Evolutionary conservation across 2,888 invertebrate genomes (phyloP).

Genomic region (Pseudeuparius sepicola): DNA sequence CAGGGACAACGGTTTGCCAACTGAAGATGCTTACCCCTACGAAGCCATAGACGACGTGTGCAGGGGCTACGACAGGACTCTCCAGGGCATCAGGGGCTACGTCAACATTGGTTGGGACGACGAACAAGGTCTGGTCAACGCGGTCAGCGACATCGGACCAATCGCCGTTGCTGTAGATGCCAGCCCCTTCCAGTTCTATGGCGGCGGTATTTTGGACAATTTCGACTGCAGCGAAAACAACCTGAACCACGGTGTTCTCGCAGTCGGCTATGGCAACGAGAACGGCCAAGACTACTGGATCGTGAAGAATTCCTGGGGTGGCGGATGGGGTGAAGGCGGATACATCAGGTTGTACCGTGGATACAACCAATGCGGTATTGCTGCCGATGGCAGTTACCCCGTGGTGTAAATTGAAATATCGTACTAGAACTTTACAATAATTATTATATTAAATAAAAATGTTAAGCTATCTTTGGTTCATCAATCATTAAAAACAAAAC

Average conservation of each 20-base stretch:
- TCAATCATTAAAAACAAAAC: too few species aligned
- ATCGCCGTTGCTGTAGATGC: conserved; percentile 83
- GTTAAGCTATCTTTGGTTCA: too few species aligned
- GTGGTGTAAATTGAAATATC: conserved; percentile 63
- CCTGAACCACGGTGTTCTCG: conserved; percentile 73
- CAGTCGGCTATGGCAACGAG: conserved; percentile 63
- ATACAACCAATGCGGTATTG: conserved; percentile 64
- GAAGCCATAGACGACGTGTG: conserved; percentile 26
- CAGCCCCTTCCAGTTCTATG: conserved; percentile 70
- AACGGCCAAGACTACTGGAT: conserved; percentile 14
- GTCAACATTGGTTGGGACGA: conserved; percentile 58
- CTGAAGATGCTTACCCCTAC: conserved; percentile 46
- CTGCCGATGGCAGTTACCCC: conserved; percentile 69
- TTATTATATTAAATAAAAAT: too few species aligned
- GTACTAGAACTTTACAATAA: too few species aligned
- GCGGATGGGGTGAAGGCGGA: conserved; percentile 1
- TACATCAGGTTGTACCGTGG: conserved; percentile 7
- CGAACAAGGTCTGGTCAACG: conserved; percentile 61
- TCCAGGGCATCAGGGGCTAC: conserved; percentile 39
- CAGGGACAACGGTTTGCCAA: conserved; percentile 34
- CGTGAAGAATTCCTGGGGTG: conserved; percentile 8
- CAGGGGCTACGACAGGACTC: conserved; percentile 12
- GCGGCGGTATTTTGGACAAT: conserved; percentile 66
- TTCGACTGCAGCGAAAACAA: conserved; percentile 49
- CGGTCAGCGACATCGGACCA: conserved; percentile 68